These are phyloP conservation scores for Vulpes ferrilata DNA, from an alignment of 2,113 vertebrate species.

Conservation along the genomic window DNA sequence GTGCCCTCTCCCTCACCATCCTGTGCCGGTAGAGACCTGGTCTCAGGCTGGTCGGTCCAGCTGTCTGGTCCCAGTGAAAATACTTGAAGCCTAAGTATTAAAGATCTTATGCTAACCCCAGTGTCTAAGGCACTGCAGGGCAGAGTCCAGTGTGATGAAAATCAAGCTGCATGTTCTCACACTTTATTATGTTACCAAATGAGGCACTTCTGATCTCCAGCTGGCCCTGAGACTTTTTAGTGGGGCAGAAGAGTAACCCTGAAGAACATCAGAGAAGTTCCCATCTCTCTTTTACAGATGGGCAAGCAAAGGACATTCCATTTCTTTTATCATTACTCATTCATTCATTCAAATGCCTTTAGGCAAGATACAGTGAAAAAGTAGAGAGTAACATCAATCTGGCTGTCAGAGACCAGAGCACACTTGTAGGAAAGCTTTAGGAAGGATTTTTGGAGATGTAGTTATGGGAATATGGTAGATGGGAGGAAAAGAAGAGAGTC, in stretches of 20 bases:
- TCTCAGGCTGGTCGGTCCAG: not conserved
- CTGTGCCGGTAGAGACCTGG: constrained; percentile 14
- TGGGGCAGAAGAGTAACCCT: not conserved
- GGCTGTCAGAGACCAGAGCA: not conserved
- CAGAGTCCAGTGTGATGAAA: not conserved
- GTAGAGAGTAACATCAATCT: not conserved
- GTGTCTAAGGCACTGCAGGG: not conserved
- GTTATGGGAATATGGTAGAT: not conserved
- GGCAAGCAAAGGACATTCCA: not conserved
- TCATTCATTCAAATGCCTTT: not conserved
- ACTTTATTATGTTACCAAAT: not conserved
- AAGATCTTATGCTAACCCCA: not conserved
- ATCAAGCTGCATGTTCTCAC: not conserved
- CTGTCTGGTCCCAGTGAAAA: not conserved
- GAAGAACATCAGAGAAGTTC: not conserved
- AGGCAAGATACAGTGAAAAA: not conserved
- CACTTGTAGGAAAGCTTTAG: not conserved
- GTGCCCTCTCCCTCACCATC: constrained; percentile 46
- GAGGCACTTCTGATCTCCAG: not conserved
- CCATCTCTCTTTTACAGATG: not conserved
- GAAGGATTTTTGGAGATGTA: not conserved
- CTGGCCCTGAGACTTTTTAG: not conserved
- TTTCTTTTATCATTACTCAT: not conserved
- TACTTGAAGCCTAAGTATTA: not conserved
- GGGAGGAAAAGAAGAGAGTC: not conserved